Percentiles rank a stretch among this genome's conserved stretches.
phyloP scores from a whole-genome alignment of 1,140 invertebrate genomes.

The Megalopta genalis region DNA sequence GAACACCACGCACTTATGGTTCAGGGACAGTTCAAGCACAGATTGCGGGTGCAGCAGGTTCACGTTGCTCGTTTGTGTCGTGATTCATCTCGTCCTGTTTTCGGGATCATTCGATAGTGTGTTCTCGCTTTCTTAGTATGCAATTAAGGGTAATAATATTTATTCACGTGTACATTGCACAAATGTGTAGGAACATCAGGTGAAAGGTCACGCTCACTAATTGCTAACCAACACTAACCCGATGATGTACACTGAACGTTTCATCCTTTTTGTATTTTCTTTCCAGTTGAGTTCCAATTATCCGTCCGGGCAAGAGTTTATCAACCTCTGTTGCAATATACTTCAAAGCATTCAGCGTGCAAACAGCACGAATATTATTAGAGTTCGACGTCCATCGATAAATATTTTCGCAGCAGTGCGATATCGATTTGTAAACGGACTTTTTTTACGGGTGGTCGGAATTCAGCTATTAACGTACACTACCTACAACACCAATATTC shows the following conservation, averaged over 20 bases:
- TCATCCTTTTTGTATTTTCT: not conserved
- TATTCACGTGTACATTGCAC: conserved; percentile 34
- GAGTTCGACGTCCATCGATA: not conserved
- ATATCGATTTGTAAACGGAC: not conserved
- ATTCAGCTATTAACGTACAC: not conserved
- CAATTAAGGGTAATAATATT: conserved; percentile 13
- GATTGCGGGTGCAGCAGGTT: conserved; percentile 19
- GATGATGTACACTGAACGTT: not conserved
- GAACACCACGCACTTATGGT: conserved; percentile 49
- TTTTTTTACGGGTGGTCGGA: not conserved
- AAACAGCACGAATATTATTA: too few species aligned
- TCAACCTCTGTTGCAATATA: too few species aligned
- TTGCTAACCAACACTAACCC: conserved; percentile 46
- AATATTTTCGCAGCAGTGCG: not conserved
- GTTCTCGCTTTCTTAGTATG: conserved; percentile 43
- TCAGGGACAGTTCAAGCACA: conserved; percentile 45
- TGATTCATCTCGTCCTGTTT: conserved; percentile 9
- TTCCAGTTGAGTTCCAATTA: not conserved
- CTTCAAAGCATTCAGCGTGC: too few species aligned
- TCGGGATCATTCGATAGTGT: not conserved
- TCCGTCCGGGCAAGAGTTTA: not conserved
- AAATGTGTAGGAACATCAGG: conserved; percentile 7
- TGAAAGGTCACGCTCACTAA: conserved; percentile 55
- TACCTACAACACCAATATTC: too few species aligned
- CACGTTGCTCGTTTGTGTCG: conserved; percentile 34